Evolutionary conservation across 2,888 invertebrate genomes (phyloP).

Genomic region (Xylota sylvarum): DNA sequence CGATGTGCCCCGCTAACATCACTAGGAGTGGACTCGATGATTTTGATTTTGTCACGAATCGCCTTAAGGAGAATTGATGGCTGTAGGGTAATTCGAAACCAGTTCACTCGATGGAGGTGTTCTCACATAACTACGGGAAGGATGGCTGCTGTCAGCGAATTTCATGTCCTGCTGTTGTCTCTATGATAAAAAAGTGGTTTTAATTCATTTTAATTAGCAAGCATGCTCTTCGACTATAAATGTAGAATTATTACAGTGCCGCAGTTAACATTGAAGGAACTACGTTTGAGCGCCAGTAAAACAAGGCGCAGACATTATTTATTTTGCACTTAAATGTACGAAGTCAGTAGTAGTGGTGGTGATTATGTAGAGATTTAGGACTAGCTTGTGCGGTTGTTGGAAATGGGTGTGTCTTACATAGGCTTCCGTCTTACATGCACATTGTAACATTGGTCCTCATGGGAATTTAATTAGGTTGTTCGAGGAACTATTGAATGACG

Average conservation of each 20-base stretch:
- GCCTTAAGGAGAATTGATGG: slow-evolving; percentile 57
- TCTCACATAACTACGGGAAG: slow-evolving; percentile 4
- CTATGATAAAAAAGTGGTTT: slow-evolving; percentile 5
- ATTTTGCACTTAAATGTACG: too few relatives aligned
- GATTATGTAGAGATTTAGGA: too few relatives aligned
- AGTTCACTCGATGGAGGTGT: slow-evolving; percentile 31
- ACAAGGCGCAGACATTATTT: neutral
- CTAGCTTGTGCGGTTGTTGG: too few relatives aligned
- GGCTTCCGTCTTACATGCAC: too few relatives aligned
- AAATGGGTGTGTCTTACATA: too few relatives aligned
- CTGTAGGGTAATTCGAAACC: slow-evolving; percentile 50
- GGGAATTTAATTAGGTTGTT: too few relatives aligned
- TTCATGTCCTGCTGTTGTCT: slow-evolving; percentile 41
- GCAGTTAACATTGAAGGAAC: neutral
- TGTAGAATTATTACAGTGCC: slow-evolving; percentile 5
- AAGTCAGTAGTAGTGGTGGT: too few relatives aligned
- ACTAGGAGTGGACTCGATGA: slow-evolving; percentile 57
- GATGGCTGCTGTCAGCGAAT: slow-evolving; percentile 36
- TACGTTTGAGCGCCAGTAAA: neutral
- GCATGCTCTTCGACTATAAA: slow-evolving; percentile 14
- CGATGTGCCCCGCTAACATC: slow-evolving; percentile 27
- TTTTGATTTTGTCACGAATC: slow-evolving; percentile 73
- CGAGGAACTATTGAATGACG: too few relatives aligned
- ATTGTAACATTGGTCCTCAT: too few relatives aligned
- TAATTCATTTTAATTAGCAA: slow-evolving; percentile 61